Evolutionary conservation across 2,888 invertebrate genomes (phyloP), one percentile per base, ranked within the genome.

Genomic region (Callimorpha dominula): DNA sequence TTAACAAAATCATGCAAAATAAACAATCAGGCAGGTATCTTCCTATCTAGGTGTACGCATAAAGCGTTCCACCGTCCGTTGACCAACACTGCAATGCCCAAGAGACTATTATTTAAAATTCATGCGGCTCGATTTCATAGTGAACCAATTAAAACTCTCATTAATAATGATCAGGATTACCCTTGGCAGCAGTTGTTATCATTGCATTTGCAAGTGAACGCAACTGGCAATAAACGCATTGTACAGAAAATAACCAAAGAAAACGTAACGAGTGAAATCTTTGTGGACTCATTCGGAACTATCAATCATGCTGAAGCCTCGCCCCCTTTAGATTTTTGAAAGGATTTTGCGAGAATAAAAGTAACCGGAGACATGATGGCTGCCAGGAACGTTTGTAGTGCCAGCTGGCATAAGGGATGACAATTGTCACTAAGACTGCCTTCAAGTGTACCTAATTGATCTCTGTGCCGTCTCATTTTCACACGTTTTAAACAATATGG

Each of bases 111-210:
- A 81, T 86, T 83, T 82, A 83, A 85, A 85, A 87, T 86, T 79
- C 81, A 85, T 86, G 75, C 78, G 67, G 72, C 72, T 77, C 75
- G 74, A 78, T 67, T 63, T 76, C 82, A 81, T 83, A 83, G 77
- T 79, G 78, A 79, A 80, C 83, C 87, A 86, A 88, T 88, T 89
- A 88, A 86, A 86, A 81, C 81, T 79, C 85, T 86, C 88, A 88
- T 89, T 86, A 89, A 88, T 89, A 85, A 88, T 88, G 77, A 84
- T 81, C 80, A 77, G 78, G 78, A 79, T 82, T 82, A 81, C 73
- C 80, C 31, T 72, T 65, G 69, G 50, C 70, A 72, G 71, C 71
- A 40, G 64, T 78, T 64, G 72, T 78, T 78, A 76, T 78, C 79
- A 81, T 83, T 85, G 79, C 79, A 77, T 78, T 77, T 73, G 76